Conservation (phyloP, 1,140 invertebrate genomes). For the Drosophila kanapiae region DNA sequence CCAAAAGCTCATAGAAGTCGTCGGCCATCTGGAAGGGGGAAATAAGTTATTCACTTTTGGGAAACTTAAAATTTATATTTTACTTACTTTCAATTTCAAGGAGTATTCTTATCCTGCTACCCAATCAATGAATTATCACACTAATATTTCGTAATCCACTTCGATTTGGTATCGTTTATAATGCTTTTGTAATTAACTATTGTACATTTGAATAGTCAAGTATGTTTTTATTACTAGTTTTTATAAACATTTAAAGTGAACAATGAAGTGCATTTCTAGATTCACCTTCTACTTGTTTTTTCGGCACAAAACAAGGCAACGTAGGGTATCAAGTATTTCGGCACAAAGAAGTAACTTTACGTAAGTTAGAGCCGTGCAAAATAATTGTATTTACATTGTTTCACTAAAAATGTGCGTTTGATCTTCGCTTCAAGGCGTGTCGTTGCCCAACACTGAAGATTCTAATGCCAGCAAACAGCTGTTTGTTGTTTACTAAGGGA, state of each 20-base stretch:
- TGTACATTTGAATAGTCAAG: no score
- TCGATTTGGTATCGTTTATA: neutral
- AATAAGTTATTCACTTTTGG: neutral
- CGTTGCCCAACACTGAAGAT: constrained; percentile 51
- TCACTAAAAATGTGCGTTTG: constrained; percentile 20
- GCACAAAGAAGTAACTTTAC: no score
- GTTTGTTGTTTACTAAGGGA: constrained; percentile 49
- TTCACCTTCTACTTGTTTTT: neutral
- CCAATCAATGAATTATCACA: neutral
- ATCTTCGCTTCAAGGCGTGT: neutral
- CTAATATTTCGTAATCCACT: neutral
- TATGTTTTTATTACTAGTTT: neutral
- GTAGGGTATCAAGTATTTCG: no score
- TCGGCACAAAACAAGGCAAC: neutral
- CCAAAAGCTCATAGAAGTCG: constrained; percentile 74
- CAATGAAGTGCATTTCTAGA: neutral
- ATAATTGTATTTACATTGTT: neutral
- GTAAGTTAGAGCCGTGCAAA: no score
- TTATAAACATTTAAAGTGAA: neutral
- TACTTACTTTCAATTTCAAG: constrained; percentile 56
- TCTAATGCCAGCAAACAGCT: constrained; percentile 51
- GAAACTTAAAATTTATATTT: constrained; percentile 9
- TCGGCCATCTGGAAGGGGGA: constrained; percentile 57
- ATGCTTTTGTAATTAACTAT: neutral
- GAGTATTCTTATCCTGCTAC: no score